Evolutionary conservation across 2,797 vertebrate species (phyloP), one percentile per base, ranked within the genome.

Genomic region (Agapornis canus): DNA sequence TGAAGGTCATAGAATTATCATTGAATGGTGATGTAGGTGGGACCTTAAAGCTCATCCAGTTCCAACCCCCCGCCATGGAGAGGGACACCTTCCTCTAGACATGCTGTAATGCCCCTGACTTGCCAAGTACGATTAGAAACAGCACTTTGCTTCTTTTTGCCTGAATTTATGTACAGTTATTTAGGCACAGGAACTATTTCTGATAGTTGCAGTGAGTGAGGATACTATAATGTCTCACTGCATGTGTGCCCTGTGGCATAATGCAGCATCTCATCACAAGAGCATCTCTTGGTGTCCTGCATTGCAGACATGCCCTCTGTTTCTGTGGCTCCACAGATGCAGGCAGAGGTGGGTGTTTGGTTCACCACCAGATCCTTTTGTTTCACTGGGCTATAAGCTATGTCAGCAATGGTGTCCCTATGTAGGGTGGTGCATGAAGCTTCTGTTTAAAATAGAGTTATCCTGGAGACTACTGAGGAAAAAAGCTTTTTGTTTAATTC

Each of bases 21-120:
- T 32, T 20, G 52, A 54, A 32, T 57, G 54, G 22, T 57, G n/a
- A 35, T 35, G 14, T 35, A 35, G 14, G 22, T 57, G 22, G n/a
- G 54, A 57, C 14, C n/a, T 57, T 35, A 57, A 7, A 57, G 54
- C 14, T 57, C 54, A 35, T 57, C 32, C 14, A 35, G 54, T 57
- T 57, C n/a, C 54, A 35, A 3, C 14, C n/a, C n/a, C 22, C 22
- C 11, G n/a, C 54, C 22, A 16, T 35, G 54, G n/a, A 35, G n/a
- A 16, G 54, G 54, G 54, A 16, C 14, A 7, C 21, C 15, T 35
- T 57, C n/a, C 32, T 5, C 54, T 57, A 57, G 54, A 15, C 45
- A 3, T 0, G 0, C 23, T 47, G 47, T 13, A 9, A 39, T 56
- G 63, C 54, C 37, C 5, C 2, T 54, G 17, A 13, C 35, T 63